Base-by-base conservation (phyloP, 2,797 vertebrate genomes). In the Intellagama lesueurii region DNA sequence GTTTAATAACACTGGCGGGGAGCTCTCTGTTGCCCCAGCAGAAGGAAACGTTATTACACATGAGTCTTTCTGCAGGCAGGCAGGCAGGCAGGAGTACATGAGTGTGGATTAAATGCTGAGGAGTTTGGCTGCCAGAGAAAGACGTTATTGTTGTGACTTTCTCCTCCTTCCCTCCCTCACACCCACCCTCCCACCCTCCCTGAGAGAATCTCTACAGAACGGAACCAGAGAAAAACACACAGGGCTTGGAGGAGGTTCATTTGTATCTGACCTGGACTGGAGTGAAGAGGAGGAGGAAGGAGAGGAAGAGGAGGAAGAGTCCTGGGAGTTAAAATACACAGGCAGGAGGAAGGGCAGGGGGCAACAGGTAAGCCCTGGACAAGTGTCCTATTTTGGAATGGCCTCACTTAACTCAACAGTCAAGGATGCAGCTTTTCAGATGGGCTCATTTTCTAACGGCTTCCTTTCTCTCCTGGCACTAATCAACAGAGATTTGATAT, bases 101-200 rank as follows among this genome's bases (percentile, higher is more conserved):
- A 94, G 94, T 79, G 91, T 78, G 92, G 92, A 90, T 94, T 95
- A 73, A 92, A 95, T 90, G 93, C 95, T 85, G 68, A 91, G 91
- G 95, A 92, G 86, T 92, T 93, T 96, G 96, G 96, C 96, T 97
- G 96, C 96, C 95, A 96, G 96, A 97, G 94, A 97, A 97, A 97
- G 96, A 96, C 95, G 94, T 94, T 88, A 96, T 97, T 97, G 97
- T 97, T 97, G 96, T 96, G 95, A 93, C 92, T 94, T 91, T 95
- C 35, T 91, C 89, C 92, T 84, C 60, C 81, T 95, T 92, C 95
- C 92, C 89, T 85, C 76, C 88, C 93, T 95, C 94, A 96, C 94
- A 93, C 93, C 95, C 96, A 92, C 73, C 73, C 60, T 64, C 60
- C 60, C 35, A 77, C 96, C 95, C 95, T 88, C 86, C 88, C 90